phyloP scores from a whole-genome alignment of 2,888 invertebrate species.

The Eudemis profundana region DNA sequence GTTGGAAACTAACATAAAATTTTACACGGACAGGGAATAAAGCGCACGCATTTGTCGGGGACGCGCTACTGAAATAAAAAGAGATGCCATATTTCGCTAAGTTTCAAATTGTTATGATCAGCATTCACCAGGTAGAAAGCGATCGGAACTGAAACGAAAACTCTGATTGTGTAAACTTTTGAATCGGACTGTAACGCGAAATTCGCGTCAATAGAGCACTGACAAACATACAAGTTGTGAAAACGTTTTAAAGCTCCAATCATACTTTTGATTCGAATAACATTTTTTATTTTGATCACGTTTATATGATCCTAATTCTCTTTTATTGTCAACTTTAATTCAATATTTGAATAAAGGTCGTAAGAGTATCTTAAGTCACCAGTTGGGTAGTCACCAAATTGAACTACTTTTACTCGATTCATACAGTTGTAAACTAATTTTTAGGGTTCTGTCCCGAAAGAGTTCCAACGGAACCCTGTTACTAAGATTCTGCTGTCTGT shows the following conservation, averaged over 20 bases:
- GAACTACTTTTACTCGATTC: too few species aligned
- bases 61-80: slow-evolving; percentile 64
- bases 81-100: slow-evolving; percentile 69
- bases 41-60: slow-evolving; percentile 57
- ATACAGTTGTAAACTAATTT: too few species aligned
- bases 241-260: slow-evolving; percentile 29
- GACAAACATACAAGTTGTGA: slow-evolving; percentile 55
- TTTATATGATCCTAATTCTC: background rate
- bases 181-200: slow-evolving; percentile 53
- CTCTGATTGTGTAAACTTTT: slow-evolving; percentile 68
- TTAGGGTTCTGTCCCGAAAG: too few species aligned
- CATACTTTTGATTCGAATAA: slow-evolving; percentile 22
- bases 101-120: slow-evolving; percentile 74
- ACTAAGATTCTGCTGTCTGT: too few species aligned
- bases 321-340: too few species aligned
- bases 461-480: too few species aligned
- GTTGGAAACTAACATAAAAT: slow-evolving; percentile 64
- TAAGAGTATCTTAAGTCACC: too few species aligned
- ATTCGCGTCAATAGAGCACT: slow-evolving; percentile 54
- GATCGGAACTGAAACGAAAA: slow-evolving; percentile 56
- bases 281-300: background rate
- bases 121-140: slow-evolving; percentile 61
- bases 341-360: too few species aligned
- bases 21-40: slow-evolving; percentile 66
- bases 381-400: too few species aligned